Conservation (phyloP, 2,113 vertebrate species). For the Scortum barcoo region DNA sequence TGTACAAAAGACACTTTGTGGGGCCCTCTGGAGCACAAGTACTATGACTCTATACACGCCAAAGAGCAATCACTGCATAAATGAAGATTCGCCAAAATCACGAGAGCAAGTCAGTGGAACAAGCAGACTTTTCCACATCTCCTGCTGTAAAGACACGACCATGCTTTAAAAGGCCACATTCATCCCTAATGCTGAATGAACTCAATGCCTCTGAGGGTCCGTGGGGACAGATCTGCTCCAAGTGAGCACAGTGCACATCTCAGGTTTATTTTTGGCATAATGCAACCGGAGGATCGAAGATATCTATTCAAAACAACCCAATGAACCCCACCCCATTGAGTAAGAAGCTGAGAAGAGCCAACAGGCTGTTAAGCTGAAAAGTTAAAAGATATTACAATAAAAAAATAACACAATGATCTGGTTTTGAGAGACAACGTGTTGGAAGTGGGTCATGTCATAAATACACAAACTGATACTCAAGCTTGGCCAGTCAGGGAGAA, state of each 20-base stretch:
- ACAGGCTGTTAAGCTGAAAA: background rate
- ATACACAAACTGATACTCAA: constrained; percentile 10
- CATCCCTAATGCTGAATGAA: constrained; percentile 32
- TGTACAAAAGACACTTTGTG: constrained; percentile 64
- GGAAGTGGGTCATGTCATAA: background rate
- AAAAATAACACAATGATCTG: background rate
- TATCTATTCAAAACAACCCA: constrained; percentile 31
- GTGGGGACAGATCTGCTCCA: constrained; percentile 9
- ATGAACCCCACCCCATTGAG: constrained; percentile 8
- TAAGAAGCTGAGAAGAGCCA: background rate
- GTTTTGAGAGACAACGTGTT: background rate
- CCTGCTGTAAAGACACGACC: background rate
- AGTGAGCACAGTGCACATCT: constrained; percentile 5
- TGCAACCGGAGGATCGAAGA: constrained; percentile 37
- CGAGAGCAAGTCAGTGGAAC: constrained; percentile 2
- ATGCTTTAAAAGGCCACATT: constrained; percentile 26
- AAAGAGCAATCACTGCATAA: constrained; percentile 22
- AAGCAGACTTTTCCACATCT: background rate
- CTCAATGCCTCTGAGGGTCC: background rate
- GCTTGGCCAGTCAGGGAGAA: background rate
- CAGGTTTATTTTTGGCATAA: constrained; percentile 65
- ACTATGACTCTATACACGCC: background rate
- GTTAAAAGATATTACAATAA: background rate
- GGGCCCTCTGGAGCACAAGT: background rate
- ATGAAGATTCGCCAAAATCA: constrained; percentile 21